These are phyloP conservation scores for Paradoxurus hermaphroditus DNA, from an alignment of 2,113 vertebrate genomes.

Conservation along the genomic window DNA sequence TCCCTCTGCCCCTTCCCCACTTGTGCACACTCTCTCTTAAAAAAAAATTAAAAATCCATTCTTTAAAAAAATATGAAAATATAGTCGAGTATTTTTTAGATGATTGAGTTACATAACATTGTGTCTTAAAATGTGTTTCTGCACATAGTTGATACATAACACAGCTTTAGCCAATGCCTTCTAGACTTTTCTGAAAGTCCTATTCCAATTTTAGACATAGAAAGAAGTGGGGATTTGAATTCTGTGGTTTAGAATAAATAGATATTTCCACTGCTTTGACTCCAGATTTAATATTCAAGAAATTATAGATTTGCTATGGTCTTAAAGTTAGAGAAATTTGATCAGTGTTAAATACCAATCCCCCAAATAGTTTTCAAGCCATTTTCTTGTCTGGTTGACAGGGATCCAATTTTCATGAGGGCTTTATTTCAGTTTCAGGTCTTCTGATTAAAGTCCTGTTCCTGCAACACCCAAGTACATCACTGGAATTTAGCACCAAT, in stretches of 20 bases:
- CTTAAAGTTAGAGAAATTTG: not conserved
- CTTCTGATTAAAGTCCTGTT: not conserved
- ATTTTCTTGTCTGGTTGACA: not conserved
- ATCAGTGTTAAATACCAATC: not conserved
- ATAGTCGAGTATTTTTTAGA: not conserved
- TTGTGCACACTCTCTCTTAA: too few species aligned
- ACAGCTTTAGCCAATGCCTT: not conserved
- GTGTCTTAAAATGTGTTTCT: not conserved
- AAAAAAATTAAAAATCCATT: too few species aligned
- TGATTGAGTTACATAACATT: not conserved
- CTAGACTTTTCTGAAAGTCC: not conserved
- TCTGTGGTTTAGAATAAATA: not conserved
- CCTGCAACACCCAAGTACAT: not conserved
- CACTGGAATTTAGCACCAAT: not conserved
- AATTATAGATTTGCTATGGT: not conserved
- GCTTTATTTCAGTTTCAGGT: not conserved
- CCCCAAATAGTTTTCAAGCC: not conserved
- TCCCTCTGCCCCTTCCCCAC: too few species aligned
- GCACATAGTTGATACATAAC: not conserved
- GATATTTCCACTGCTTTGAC: not conserved
- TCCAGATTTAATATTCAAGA: not conserved
- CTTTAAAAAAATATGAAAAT: not conserved
- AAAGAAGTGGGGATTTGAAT: not conserved
- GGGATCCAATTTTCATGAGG: not conserved
- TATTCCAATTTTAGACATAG: not conserved